phyloP scores from a whole-genome alignment of 2,113 vertebrate genomes.

The Hipposideros armiger region DNA sequence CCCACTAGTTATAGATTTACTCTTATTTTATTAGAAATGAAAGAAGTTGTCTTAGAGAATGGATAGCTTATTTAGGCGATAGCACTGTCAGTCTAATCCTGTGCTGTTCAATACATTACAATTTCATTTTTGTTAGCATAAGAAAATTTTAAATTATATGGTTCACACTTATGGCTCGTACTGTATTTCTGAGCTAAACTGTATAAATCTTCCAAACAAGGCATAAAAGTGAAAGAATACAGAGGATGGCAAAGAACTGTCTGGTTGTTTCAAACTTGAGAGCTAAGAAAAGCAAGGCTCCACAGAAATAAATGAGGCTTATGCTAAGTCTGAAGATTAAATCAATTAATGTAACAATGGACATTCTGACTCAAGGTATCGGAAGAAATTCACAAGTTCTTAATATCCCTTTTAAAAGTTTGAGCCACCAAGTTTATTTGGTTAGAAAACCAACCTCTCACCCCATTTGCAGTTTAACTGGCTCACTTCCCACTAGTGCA shows the following conservation, averaged over 20 bases:
- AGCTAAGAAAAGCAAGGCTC: neutral
- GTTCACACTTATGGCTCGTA: neutral
- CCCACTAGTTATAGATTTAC: neutral
- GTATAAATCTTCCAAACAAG: neutral
- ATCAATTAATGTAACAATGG: neutral
- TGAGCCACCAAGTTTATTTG: neutral
- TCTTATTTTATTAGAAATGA: conserved; percentile 40
- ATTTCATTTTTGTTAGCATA: neutral
- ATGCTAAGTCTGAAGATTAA: neutral
- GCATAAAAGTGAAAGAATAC: neutral
- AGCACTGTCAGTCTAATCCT: neutral
- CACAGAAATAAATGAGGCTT: neutral
- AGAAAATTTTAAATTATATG: neutral
- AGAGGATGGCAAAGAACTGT: neutral
- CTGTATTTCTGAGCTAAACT: conserved; percentile 13
- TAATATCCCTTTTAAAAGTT: conserved; percentile 24
- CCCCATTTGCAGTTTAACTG: conserved; percentile 23
- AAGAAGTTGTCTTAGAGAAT: conserved; percentile 7
- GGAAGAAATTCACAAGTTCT: neutral
- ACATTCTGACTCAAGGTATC: neutral
- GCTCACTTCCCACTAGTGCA: neutral
- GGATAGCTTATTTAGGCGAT: neutral
- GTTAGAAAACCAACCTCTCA: conserved; percentile 32
- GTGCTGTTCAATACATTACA: neutral
- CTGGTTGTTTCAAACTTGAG: neutral